These are phyloP conservation scores for Trimorus sp. DNA, from an alignment of 2,888 invertebrate genomes.

Conservation along the genomic window DNA sequence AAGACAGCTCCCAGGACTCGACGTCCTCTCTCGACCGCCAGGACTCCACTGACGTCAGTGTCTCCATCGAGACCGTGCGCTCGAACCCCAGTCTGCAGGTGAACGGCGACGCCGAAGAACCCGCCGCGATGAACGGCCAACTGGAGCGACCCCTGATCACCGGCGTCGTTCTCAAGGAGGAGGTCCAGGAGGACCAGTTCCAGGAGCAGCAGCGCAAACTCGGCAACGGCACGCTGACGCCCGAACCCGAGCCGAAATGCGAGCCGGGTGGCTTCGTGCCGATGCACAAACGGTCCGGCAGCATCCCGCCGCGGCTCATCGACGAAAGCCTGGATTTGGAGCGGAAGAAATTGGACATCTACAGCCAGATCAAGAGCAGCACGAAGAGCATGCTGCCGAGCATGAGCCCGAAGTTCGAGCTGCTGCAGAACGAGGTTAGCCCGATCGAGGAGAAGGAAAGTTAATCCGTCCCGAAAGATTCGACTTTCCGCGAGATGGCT, in stretches of 20 bases:
- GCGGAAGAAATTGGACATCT: constrained; percentile 81
- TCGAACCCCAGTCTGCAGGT: constrained; percentile 77
- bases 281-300: constrained; percentile 82
- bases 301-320: constrained; percentile 83
- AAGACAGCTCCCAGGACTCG: constrained; percentile 69
- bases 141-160: constrained; percentile 85
- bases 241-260: constrained; percentile 74
- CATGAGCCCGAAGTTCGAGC: constrained; percentile 84
- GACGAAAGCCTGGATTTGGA: constrained; percentile 81
- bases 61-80: constrained; percentile 75
- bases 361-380: constrained; percentile 84
- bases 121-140: constrained; percentile 78
- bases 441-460: constrained; percentile 79
- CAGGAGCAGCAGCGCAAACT: constrained; percentile 82
- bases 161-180: constrained; percentile 87
- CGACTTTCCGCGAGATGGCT: constrained; percentile 46
- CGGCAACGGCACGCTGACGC: constrained; percentile 81
- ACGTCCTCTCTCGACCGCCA: constrained; percentile 76
- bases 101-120: constrained; percentile 75
- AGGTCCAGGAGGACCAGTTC: constrained; percentile 81
- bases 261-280: constrained; percentile 82
- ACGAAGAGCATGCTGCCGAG: constrained; percentile 82
- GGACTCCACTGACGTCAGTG: constrained; percentile 75
- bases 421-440: constrained; percentile 83
- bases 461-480: constrained; percentile 74